Percentiles rank a stretch among this genome's conserved stretches.
These are phyloP conservation scores for Drosophila insularis DNA, from an alignment of 1,140 invertebrate genomes.

Conservation along the genomic window DNA sequence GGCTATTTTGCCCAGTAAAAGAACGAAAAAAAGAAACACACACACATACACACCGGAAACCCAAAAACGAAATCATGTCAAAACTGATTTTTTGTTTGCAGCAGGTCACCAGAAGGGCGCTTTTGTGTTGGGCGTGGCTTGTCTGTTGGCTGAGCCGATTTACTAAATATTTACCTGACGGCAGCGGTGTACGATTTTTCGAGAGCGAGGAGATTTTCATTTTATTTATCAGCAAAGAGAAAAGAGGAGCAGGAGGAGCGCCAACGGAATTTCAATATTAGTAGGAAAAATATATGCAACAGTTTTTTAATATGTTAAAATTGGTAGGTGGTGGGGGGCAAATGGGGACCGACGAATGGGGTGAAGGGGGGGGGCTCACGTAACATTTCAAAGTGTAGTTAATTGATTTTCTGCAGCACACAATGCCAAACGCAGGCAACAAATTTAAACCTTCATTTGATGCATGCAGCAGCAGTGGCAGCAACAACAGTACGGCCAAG, in stretches of 20 bases:
- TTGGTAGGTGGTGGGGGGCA: not conserved
- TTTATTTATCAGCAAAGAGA: constrained; percentile 55
- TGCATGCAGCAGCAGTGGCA: not conserved
- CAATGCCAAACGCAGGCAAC: constrained; percentile 60
- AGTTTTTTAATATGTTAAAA: constrained; percentile 46
- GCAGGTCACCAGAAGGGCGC: not conserved
- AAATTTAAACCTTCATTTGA: constrained; percentile 37
- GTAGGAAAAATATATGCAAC: constrained; percentile 59
- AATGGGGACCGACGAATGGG: too few species aligned
- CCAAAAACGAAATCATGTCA: constrained; percentile 61
- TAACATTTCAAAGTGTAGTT: constrained; percentile 78
- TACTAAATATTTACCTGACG: constrained; percentile 72
- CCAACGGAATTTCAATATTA: constrained; percentile 74
- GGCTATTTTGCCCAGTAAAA: constrained; percentile 71
- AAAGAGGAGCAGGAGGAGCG: not conserved
- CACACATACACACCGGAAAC: not conserved
- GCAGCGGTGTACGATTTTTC: constrained; percentile 25
- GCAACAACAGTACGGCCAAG: constrained; percentile 13
- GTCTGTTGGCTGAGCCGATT: constrained; percentile 70
- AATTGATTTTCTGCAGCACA: constrained; percentile 76
- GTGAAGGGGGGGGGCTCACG: constrained; percentile 43
- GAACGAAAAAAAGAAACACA: constrained; percentile 16
- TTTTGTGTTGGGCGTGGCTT: not conserved
- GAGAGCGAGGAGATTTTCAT: constrained; percentile 43
- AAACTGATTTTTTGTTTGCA: constrained; percentile 60